These are phyloP conservation scores for Neolamprologus sp. DNA, from an alignment of 2,113 vertebrate species.

Conservation along the genomic window DNA sequence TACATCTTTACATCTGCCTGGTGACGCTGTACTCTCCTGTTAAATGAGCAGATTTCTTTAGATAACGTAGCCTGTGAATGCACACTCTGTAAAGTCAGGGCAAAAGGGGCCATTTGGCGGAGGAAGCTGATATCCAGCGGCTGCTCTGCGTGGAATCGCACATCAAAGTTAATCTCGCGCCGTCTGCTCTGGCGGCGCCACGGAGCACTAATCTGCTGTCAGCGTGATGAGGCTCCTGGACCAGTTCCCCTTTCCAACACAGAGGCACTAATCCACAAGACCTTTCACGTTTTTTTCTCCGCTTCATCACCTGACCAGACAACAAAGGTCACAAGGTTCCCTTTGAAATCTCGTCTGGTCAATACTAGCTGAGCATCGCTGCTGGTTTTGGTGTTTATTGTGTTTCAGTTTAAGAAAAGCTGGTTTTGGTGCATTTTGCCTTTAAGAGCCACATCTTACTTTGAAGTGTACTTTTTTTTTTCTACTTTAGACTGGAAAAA, in stretches of 20 bases:
- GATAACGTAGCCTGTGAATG: constrained; percentile 23
- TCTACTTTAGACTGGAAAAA: not conserved
- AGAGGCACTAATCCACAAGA: constrained; percentile 36
- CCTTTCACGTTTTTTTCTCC: constrained; percentile 19
- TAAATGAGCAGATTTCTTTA: constrained; percentile 13
- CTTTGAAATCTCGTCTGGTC: not conserved
- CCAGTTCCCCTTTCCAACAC: constrained; percentile 41
- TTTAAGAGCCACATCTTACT: not conserved
- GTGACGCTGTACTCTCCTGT: not conserved
- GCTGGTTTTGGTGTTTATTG: not conserved
- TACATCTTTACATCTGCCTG: not conserved
- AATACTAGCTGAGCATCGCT: not conserved
- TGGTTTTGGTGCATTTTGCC: not conserved
- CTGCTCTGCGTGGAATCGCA: constrained; percentile 65
- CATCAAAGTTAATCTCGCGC: constrained; percentile 70
- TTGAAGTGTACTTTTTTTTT: not conserved
- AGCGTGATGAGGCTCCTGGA: constrained; percentile 67
- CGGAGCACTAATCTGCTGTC: constrained; percentile 70
- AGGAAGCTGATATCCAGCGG: constrained; percentile 59
- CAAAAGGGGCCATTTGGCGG: constrained; percentile 48
- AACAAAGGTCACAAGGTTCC: constrained; percentile 39
- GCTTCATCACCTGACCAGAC: not conserved
- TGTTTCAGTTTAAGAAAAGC: not conserved
- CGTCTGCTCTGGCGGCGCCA: constrained; percentile 57
- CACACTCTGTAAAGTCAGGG: constrained; percentile 32